Base-by-base conservation (phyloP, 2,888 invertebrate genomes). In the Noctua pronuba region DNA sequence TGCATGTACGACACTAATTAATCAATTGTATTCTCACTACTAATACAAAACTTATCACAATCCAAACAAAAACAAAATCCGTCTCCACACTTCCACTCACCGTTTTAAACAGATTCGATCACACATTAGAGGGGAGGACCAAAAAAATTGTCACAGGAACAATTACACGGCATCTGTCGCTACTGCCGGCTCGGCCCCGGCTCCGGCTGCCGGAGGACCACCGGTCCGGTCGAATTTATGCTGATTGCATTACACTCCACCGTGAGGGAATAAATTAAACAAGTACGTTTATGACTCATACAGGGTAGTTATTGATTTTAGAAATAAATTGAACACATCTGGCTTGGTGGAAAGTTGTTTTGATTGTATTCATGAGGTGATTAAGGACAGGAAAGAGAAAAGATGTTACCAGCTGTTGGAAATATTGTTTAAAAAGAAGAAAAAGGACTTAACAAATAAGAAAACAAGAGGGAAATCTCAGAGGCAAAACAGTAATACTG, bases 91-190 rank as follows among this genome's bases (percentile, higher is more conserved):
- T 46, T 16, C 0, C 21, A 4, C 69, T 79, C 85, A 88, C 75
- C 88, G 91, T 92, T 95, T 95, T 95, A 95, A 96, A 94, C 95
- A 95, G 93, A 96, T 96, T 96, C 96, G 95, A 95, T 95, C 95
- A 94, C 93, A 93, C 94, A 95, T 95, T 95, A 95, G 92, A 91
- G 85, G 94, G 93, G 93, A 91, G 92, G 90, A 89, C 92, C 90
- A 92, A 94, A 96, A 95, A 96, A 95, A 95, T 93, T 94, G 95
- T 94, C 95, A 92, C 94, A 93, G 94, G 95, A 95, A 95, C 96
- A 95, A 96, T 96, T 96, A 96, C 95, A 93, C 92, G 95, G 95
- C 96, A 96, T 96, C 96, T 96, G 96, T 95, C 95, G 94, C 91
- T 89, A 84, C 79, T 73, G 80, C 80, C 60, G 71, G 72, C 78